Evolutionary conservation across 2,113 vertebrate genomes (phyloP).

Genomic region (Atherinomorus stipes): DNA sequence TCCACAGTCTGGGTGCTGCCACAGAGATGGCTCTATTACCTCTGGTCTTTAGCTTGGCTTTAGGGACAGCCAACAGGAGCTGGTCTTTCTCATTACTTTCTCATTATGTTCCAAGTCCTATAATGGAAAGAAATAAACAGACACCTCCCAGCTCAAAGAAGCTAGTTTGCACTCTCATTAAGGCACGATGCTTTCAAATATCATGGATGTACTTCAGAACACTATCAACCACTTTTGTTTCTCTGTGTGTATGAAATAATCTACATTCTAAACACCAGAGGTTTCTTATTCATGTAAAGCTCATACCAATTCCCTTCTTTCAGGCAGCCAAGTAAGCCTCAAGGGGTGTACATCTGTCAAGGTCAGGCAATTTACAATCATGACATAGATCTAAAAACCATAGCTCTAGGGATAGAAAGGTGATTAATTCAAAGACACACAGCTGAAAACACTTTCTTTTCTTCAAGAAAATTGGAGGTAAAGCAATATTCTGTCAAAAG

Average conservation of each 20-base stretch:
- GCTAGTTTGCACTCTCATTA: not conserved
- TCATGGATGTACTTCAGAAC: not conserved
- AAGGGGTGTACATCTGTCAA: not conserved
- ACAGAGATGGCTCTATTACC: too few species aligned
- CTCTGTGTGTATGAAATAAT: not conserved
- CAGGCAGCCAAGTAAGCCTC: conserved; percentile 7
- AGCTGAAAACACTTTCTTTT: not conserved
- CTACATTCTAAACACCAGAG: not conserved
- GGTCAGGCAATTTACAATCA: not conserved
- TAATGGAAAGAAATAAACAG: not conserved
- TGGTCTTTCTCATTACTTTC: too few species aligned
- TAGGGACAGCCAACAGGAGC: too few species aligned
- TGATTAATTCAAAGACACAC: not conserved
- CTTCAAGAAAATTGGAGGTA: not conserved
- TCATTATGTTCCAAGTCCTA: not conserved
- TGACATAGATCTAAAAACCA: not conserved
- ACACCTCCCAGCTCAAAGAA: not conserved
- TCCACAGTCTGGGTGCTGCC: too few species aligned
- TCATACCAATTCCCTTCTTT: not conserved
- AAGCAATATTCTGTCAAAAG: conserved; percentile 1
- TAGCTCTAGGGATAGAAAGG: conserved; percentile 3
- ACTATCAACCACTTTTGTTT: not conserved
- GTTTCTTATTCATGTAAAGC: not conserved
- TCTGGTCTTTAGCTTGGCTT: too few species aligned
- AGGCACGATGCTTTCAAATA: not conserved